These are phyloP conservation scores for Sitta carolinensis DNA, from an alignment of 2,797 vertebrate species.

Conservation along the genomic window DNA sequence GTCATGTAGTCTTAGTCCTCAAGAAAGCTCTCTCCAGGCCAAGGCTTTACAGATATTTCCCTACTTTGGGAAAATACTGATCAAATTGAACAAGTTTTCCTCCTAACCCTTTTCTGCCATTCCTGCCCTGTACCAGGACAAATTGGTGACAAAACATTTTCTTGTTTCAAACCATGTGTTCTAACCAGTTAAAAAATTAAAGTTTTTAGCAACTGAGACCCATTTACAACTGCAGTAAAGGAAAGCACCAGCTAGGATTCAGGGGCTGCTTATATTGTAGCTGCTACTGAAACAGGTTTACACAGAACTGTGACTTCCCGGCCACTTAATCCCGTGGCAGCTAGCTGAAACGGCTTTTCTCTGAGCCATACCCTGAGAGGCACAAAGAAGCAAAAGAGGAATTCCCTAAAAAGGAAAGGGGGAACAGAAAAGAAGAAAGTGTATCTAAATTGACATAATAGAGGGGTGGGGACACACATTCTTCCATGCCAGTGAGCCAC, in stretches of 20 bases:
- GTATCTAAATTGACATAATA: not conserved
- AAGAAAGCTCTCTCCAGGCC: not conserved
- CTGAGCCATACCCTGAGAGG: not conserved
- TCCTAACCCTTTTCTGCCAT: not conserved
- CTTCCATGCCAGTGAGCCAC: not conserved
- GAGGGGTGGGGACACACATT: not conserved
- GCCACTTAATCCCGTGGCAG: not conserved
- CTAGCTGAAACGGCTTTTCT: not conserved
- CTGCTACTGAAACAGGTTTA: not conserved
- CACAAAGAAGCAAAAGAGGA: not conserved
- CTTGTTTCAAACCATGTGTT: not conserved
- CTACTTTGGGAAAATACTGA: not conserved
- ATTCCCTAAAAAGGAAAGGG: not conserved
- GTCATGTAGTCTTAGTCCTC: not conserved
- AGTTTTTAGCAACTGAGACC: not conserved
- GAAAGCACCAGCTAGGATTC: not conserved
- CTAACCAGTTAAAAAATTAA: not conserved
- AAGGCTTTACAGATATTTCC: not conserved
- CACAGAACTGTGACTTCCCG: not conserved
- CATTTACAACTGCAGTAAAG: not conserved
- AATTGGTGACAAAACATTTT: not conserved
- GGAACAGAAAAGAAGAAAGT: accelerated
- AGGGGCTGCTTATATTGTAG: not conserved
- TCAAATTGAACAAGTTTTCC: not conserved
- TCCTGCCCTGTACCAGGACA: not conserved